These are phyloP conservation scores for Calcarius lapponicus DNA, from an alignment of 2,797 vertebrate species.

Conservation along the genomic window DNA sequence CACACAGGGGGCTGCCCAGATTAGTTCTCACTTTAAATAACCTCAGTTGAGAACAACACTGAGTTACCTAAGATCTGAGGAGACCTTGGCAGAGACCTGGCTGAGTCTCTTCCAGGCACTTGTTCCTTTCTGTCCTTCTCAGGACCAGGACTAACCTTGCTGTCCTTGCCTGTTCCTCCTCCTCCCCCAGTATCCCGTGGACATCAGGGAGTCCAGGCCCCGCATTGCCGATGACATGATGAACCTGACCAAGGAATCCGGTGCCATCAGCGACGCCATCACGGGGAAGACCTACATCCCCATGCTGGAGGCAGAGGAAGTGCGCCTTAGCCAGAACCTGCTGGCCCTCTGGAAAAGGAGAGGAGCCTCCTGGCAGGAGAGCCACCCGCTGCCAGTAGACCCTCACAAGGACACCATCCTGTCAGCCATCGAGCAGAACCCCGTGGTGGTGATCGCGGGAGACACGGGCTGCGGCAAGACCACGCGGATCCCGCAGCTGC, in stretches of 20 bases:
- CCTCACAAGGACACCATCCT: conserved; percentile 85
- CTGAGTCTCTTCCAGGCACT: neutral
- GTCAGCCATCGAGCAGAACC: conserved; percentile 82
- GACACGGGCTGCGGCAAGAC: conserved; percentile 98
- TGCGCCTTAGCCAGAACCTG: conserved; percentile 78
- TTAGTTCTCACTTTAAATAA: neutral
- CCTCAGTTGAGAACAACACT: neutral
- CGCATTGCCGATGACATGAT: conserved; percentile 81
- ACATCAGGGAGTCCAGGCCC: conserved; percentile 78
- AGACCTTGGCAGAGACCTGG: neutral
- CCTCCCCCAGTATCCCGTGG: conserved; percentile 83
- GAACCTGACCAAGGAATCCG: conserved; percentile 77
- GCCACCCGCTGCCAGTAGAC: conserved; percentile 86
- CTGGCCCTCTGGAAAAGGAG: conserved; percentile 82
- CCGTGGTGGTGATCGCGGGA: conserved; percentile 90
- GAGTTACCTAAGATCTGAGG: neutral
- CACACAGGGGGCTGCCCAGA: neutral
- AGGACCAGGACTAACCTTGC: neutral
- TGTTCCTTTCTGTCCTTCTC: neutral
- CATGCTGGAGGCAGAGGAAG: conserved; percentile 73
- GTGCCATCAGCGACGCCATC: conserved; percentile 83
- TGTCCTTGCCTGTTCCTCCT: neutral
- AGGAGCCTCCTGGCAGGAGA: conserved; percentile 70
- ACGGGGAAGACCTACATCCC: conserved; percentile 83
- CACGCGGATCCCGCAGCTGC: conserved; percentile 91